Evolutionary conservation across 64 coral and sea anemone genomes (phyloP).

Genomic region (Hydrozoanthus tunicans): DNA sequence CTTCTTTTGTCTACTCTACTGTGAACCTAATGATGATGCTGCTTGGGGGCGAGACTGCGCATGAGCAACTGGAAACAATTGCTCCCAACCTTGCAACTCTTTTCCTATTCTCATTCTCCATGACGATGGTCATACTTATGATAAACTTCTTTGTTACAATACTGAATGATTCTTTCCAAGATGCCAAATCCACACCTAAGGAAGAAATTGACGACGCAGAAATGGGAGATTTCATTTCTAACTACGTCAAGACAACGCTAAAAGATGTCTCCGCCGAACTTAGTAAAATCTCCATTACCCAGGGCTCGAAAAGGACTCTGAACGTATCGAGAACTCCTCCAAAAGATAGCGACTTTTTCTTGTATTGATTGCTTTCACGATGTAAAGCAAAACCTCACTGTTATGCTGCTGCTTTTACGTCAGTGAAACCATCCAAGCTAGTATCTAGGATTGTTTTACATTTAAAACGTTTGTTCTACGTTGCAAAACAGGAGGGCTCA

Average conservation of each 20-base stretch:
- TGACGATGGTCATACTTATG: slow-evolving; percentile 31
- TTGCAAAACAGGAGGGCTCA: no score
- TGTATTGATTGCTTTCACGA: not conserved
- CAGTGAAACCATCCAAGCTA: no score
- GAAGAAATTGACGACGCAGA: not conserved
- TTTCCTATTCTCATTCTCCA: not conserved
- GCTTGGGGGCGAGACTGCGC: not conserved
- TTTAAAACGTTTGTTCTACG: no score
- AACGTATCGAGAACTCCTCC: not conserved
- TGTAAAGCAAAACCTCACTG: no score
- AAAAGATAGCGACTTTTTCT: slow-evolving; percentile 32
- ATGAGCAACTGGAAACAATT: not conserved
- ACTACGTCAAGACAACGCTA: not conserved
- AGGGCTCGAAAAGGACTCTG: not conserved
- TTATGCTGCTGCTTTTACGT: no score
- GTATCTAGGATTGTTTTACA: not conserved
- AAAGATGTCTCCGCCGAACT: slow-evolving; percentile 2
- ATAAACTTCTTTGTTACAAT: slow-evolving; percentile 37
- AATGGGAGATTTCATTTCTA: slow-evolving; percentile 14
- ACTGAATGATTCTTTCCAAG: slow-evolving; percentile 14
- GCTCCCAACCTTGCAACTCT: not conserved
- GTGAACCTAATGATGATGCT: slow-evolving; percentile 5
- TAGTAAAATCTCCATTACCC: not conserved
- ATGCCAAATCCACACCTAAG: not conserved
- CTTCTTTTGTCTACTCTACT: not conserved